Evolutionary conservation across 92 coral and sea anemone genomes (phyloP).

Genomic region (Epizoanthus scotinus): DNA sequence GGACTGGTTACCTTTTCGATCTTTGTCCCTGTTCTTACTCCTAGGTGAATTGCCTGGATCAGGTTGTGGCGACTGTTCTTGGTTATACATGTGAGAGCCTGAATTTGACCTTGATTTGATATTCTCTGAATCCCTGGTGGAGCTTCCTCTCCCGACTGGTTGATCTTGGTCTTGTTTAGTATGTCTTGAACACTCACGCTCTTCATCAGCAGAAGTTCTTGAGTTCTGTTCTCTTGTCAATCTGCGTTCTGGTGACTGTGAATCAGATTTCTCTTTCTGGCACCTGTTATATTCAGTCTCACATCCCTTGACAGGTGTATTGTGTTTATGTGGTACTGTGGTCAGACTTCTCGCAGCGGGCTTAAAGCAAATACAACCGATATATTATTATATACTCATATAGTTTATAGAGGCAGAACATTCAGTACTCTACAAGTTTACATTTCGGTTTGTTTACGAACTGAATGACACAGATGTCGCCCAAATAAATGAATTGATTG

Average conservation of each 20-base stretch:
- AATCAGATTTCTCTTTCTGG: not conserved
- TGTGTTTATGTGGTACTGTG: not conserved
- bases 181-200: not conserved
- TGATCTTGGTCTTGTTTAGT: not conserved
- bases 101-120: constrained; percentile 27
- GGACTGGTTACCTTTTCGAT: not conserved
- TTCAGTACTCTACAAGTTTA: no score
- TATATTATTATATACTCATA: no score
- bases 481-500: no score
- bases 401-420: no score
- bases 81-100: constrained; percentile 1
- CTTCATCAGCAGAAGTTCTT: not conserved
- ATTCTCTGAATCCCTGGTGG: not conserved
- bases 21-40: not conserved
- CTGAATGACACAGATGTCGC: no score
- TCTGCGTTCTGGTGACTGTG: constrained; percentile 29
- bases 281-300: no score
- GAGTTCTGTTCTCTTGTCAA: constrained; percentile 3
- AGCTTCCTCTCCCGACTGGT: not conserved
- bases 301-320: not conserved
- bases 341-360: no score
- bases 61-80: constrained; percentile 7
- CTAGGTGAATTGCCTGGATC: constrained; percentile 27
- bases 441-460: no score
- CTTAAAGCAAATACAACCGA: no score